Evolutionary conservation across 2,113 vertebrate species (phyloP), one percentile per base, ranked within the genome.

Genomic region (Poeciliopsis turrubarensis): DNA sequence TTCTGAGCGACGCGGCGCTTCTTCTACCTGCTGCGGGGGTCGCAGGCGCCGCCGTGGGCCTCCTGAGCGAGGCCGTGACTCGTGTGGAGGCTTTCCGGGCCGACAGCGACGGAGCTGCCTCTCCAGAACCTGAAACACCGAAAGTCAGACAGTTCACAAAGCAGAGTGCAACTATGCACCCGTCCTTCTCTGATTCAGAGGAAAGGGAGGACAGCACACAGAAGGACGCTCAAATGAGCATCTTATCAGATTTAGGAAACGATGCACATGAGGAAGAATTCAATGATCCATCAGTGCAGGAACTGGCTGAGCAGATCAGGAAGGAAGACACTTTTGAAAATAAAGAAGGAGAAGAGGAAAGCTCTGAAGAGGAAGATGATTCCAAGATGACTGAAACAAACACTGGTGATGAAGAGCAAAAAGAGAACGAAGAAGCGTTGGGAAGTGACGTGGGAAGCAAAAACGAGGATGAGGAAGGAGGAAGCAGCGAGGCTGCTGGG

Each of bases 11-110:
- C 0, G 65, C 78, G n/a, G 79, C 75, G 0, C n/a, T 39, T 67
- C 70, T 88, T 30, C 68, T 90, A 39, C 86, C 87, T 5, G 86
- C 78, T 41, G 82, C 60, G 4, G 87, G 70, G 44, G n/a, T 82
- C 26, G 78, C 82, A 15, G 85, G 77, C 14, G 68, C 83, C 51
- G 79, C 84, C 25, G 14, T 74, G 7, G 82, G 7, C 57, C 41
- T 71, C 65, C 77, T 88, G 7, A 31, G 26, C 32, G 77, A 84
- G 19, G 81, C 68, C 3, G 70, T 78, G 60, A 79, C 74, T 11
- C 65, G 26, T 37, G 14, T 68, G 1, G 30, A 10, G 26, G 26
- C 19, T 69, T 74, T 79, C 65, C 82, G 78, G 13, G 63, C 77
- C 1, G 84, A 81, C 17, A 78, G 78, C 8, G 84, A 71, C 61